Evolutionary conservation across 1,140 invertebrate species (phyloP), one percentile per base, ranked within the genome.

Genomic region (Xylocopa sonorina): DNA sequence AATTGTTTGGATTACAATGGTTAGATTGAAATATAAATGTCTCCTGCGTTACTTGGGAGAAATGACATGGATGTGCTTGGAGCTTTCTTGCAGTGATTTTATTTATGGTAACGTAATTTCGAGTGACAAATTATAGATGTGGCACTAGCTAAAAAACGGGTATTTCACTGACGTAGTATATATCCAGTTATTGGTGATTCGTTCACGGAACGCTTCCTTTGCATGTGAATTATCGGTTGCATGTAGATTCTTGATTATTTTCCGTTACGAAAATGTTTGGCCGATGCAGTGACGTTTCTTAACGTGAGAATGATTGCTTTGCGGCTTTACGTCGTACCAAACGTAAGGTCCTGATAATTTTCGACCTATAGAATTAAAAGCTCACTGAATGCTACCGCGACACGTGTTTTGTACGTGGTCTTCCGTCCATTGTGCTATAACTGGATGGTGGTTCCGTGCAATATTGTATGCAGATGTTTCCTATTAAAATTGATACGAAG

Each of bases 171-270:
- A 16, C 12, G 4, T 24, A 32, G 48, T 53, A 67, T 76, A 43
- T 34, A 60, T 16, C 16, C 6, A 58, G 16, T 12, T 53, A 24
- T 55, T 27, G 5, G 57, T n/a, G 32, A 0, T 24, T 63, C 24
- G 24, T n/a, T 63, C n/a, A 12, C 9, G 24, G 7, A 63, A 43
- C 38, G 10, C 14, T 41, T 41, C 38, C 24, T 57, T 27, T 46
- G 29, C 41, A 68, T 34, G 29, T 9, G 29, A n/a, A 53, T n/a
- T 68, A 67, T 67, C 62, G 6, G 18, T 53, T 14, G 43, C 34
- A 55, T 75, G 50, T 67, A 67, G 27, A 75, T 75, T 2, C n/a
- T 43, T 2, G 41, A 76, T 76, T 68, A 68, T 58, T 72, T 46
- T 24, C 12, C 34, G 51, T 68, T 21, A 29, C 12, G 29, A 43